Base-by-base conservation (phyloP, 2,888 invertebrate genomes). In the Hypselothyrea guttata region DNA sequence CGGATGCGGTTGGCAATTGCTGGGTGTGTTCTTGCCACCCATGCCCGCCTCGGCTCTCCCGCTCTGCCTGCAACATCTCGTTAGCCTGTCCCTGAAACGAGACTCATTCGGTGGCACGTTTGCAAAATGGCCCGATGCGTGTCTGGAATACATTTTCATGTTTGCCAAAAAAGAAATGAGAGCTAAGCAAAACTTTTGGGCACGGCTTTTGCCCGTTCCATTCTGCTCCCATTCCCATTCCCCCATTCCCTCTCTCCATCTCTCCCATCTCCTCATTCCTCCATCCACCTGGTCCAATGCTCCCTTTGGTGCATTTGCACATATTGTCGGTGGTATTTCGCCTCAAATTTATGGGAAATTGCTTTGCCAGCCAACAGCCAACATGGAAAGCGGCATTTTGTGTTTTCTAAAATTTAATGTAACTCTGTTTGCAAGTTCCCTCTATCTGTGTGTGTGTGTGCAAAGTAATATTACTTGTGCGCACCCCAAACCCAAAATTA, bases 121-220 rank as follows among this genome's bases (percentile, higher is more conserved):
- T 87, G 82, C 85, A 88, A 88, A 87, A 88, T 89, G 89, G 87
- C 86, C 68, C 71, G 68, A 86, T 89, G 89, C 88, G 88, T 88
- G 88, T 86, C 75, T 83, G 58, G 88, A 88, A 88, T 88, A 88
- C 86, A 86, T 89, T 88, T 86, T 69, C 75, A 61, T 75, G 67
- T 76, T 84, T 82, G 78, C 75, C 78, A 74, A 84, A 70, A 70
- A 62, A 40, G 58, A 62, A 75, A 69, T 54, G 51, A 67, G 62
- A 48, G 57, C 51, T 44, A 49, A 60, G 56, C 59, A 63, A 73
- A 73, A 72, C 44, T 59, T 60, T 40, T 59, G 56, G 71, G 62
- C 61, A 45, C 54, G 57, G 57, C 54, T 40, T 62, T 42, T 47
- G 40, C 45, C 42, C 12, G 47, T 48, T 15, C 30, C n/a, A n/a